Base-by-base conservation (phyloP, 2,113 vertebrate species). In the Glaucidium brasilianum region DNA sequence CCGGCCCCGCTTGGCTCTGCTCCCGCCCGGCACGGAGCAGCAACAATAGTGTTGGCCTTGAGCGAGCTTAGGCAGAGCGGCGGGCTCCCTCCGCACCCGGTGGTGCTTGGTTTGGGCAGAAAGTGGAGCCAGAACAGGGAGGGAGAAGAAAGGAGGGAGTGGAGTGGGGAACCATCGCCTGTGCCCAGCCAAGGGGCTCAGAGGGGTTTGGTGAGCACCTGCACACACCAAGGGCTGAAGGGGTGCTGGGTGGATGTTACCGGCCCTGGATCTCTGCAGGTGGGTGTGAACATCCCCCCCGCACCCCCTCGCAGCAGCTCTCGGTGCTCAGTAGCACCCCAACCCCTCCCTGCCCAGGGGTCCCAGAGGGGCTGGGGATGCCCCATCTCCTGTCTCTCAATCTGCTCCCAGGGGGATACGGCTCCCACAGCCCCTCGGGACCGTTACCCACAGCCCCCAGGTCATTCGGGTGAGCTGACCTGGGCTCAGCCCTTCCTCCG, bases 361-460 rank as follows among this genome's bases (percentile, higher is more conserved):
- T 59, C 17, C 4, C 3, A 22, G 47, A 30, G 41, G 29, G 23
- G 26, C 25, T 2, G 17, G 49, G 34, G 29, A 21, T 87, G 35
- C 34, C 35, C 50, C 63, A 15, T 20, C 34, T 45, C 43, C 16
- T 45, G 4, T 45, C 43, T 45, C 43, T 60, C 1, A 3, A 4
- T 49, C 15, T 35, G 56, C 62, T 53, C 64, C 21, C 4, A 0
- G 34, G 27, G 37, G 23, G 7, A 6, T 10, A 1, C 0, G 6
- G 18, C 32, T 68, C 5, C 20, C 62, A 29, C 62, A 29, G 35
- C 6, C 34, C 30, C 59, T 4, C 2, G 15, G 34, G 43, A 23
- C 8, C 0, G 0, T 22, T 4, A 1, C 8, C 52, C 35, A 66
- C 22, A 0, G 4, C 15, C 49, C 63, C 22, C 2, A 59, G 52